Base-by-base conservation (phyloP, 1,140 invertebrate species). In the Drosophila kurseongensis region DNA sequence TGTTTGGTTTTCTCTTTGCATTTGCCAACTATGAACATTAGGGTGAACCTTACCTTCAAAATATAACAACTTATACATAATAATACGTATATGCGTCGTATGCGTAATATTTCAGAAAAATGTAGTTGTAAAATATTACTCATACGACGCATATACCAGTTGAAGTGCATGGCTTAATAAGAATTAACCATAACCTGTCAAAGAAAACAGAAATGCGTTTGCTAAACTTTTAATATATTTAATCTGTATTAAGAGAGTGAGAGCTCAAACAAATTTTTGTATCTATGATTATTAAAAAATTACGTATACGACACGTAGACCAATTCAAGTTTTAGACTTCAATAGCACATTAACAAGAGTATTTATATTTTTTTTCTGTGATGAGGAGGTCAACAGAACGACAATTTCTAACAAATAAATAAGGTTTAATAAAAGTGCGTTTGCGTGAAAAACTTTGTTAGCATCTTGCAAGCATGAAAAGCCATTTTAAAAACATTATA, bases 1-100 rank as follows among this genome's bases (percentile, higher is more conserved):
- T 80, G 58, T 57, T 42, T 50, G 55, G 14, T 40, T 59, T 45
- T 52, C 60, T 52, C 65, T 66, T 36, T 27, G 29, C 65, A 41
- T 38, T 32, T 7, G 10, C 60, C 27, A 42, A 32, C 35, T 66
- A 44, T 36, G 60, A 51, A 35, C 35, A 36, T n/a, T 36, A 40
- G 65, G 47, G 65, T 68, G 65, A 29, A 68, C 65, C 48, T 29
- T 36, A 3, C 6, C 10, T 8, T 9, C 23, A 51, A 4, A 38
- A n/a, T 40, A 40, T 12, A 4, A 40, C 4, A 52, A 35, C 13
- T 18, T 10, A n/a, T 29, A 4, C 2, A 23, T 1, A 23, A 23
- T 23, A 23, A 4, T 0, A 23, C 23, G 23, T 23, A 23, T 4
- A 23, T 4, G 23, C 2, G 23, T 23, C 23, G 23, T 23, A 23